Percentiles rank a stretch among this genome's conserved stretches.
Evolutionary conservation across 2,113 vertebrate species (phyloP).

Genomic region (human): GRCh38 chr15:72447001-72447500

Average conservation of each 20-base stretch:
- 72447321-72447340: background rate
- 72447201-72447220: background rate
- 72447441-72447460: background rate
- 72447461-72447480: background rate
- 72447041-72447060: no score
- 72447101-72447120: no score
- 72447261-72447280: background rate
- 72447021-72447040: background rate
- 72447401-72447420: background rate
- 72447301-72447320: background rate
- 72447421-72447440: background rate
- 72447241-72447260: background rate
- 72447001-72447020: background rate
- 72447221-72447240: background rate
- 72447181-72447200: no score
- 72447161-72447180: no score
- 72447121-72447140: no score
- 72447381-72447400: background rate
- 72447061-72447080: no score
- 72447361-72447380: background rate
- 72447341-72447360: background rate
- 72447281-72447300: background rate
- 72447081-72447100: no score
- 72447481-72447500: background rate
- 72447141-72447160: no score